These are phyloP conservation scores for Syrmaticus mikado DNA, from an alignment of 2,113 vertebrate genomes.

Conservation along the genomic window DNA sequence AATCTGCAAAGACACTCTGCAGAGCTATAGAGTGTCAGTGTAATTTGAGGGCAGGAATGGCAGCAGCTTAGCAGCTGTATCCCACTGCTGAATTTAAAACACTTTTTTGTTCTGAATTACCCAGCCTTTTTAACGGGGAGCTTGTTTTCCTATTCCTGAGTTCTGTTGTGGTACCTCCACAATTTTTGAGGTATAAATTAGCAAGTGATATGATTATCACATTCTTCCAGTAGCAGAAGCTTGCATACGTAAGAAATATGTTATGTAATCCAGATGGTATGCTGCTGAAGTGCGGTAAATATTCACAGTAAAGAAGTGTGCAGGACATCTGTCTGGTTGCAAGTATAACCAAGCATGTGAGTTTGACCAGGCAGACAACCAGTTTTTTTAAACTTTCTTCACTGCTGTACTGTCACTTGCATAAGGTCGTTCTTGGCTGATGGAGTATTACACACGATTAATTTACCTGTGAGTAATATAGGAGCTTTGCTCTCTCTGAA, in stretches of 20 bases:
- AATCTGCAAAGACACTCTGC: neutral
- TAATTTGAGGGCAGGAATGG: neutral
- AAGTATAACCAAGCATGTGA: neutral
- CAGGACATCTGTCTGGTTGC: constrained; percentile 34
- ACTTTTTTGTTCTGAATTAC: neutral
- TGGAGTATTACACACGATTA: neutral
- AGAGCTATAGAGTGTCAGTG: neutral
- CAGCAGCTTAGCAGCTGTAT: neutral
- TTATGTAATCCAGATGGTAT: constrained; percentile 21
- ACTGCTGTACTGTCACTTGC: neutral
- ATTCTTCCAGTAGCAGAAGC: constrained; percentile 26
- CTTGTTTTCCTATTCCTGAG: neutral
- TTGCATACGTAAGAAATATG: neutral
- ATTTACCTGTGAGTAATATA: neutral
- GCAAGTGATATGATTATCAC: neutral
- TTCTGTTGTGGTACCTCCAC: constrained; percentile 4
- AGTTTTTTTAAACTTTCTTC: neutral
- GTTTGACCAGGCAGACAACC: constrained; percentile 6
- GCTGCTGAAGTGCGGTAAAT: constrained; percentile 22
- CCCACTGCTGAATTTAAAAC: constrained; percentile 6
- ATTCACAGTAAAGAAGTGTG: constrained; percentile 6
- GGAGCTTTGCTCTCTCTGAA: neutral
- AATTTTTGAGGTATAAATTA: constrained; percentile 27
- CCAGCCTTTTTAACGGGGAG: neutral
- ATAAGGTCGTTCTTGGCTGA: neutral